These are phyloP conservation scores for Piaya cayana DNA, from an alignment of 2,113 vertebrate genomes.

Conservation along the genomic window DNA sequence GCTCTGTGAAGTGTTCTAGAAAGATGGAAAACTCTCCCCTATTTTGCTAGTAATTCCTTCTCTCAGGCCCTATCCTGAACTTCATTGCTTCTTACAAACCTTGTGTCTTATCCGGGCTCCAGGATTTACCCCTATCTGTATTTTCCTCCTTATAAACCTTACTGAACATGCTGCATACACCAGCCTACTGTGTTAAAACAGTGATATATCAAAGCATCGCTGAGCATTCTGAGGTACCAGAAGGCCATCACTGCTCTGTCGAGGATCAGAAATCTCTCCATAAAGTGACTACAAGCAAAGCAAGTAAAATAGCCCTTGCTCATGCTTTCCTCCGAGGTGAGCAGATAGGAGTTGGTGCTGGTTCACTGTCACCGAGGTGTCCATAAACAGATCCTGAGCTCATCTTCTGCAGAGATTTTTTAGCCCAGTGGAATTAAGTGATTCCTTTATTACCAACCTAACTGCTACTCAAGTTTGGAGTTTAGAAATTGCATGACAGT, in stretches of 20 bases:
- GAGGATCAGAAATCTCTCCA: background rate
- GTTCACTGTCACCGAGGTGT: too few species aligned
- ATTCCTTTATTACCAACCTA: background rate
- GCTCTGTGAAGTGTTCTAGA: background rate
- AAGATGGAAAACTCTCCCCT: background rate
- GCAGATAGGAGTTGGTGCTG: background rate
- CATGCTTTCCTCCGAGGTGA: background rate
- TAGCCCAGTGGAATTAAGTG: background rate
- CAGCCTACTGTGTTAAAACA: background rate
- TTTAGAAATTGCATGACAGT: background rate
- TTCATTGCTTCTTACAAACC: background rate
- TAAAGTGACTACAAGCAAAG: background rate
- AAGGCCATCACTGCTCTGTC: background rate
- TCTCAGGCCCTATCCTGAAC: background rate
- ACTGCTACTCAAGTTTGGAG: background rate
- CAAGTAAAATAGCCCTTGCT: background rate
- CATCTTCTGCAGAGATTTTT: background rate
- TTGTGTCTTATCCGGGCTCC: background rate
- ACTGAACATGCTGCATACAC: accelerated
- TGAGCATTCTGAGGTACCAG: background rate
- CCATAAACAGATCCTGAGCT: background rate
- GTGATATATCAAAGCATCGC: background rate
- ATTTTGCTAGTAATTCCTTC: background rate
- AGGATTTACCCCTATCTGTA: background rate
- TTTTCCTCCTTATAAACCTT: background rate